Conservation (phyloP, 2,113 vertebrate species). For the Bettongia penicillata region DNA sequence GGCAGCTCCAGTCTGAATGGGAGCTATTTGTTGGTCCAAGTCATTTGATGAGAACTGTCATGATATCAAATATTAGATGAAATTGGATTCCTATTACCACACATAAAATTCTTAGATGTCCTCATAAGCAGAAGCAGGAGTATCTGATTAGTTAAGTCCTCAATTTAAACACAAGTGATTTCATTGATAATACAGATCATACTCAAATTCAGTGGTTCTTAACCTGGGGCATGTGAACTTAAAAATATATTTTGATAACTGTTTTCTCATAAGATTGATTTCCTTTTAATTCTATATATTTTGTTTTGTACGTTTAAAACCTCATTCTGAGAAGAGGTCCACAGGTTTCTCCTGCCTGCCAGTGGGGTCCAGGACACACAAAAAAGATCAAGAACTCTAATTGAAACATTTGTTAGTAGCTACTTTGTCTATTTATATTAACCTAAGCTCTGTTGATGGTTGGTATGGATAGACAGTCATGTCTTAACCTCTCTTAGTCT, state of each 20-base stretch:
- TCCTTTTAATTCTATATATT: not conserved
- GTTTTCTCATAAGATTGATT: not conserved
- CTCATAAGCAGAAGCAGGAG: not conserved
- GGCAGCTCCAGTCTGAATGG: not conserved
- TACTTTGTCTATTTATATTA: not conserved
- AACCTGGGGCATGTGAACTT: not conserved
- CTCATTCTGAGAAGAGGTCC: not conserved
- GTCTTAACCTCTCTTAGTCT: not conserved
- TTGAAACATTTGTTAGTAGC: not conserved
- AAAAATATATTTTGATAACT: not conserved
- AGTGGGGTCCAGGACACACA: not conserved
- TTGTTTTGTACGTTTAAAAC: not conserved
- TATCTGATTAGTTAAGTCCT: not conserved
- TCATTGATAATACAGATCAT: not conserved
- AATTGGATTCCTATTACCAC: not conserved
- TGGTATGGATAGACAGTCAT: too few species aligned
- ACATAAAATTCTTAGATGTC: not conserved
- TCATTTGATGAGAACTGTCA: not conserved
- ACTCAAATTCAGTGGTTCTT: not conserved
- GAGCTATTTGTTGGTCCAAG: fast-evolving
- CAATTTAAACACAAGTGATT: not conserved
- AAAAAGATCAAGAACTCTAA: not conserved
- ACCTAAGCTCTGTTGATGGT: not conserved
- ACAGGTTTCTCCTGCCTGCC: not conserved
- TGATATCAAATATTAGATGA: not conserved